phyloP scores from a whole-genome alignment of 2,113 vertebrate genomes.

The Galemys pyrenaicus region DNA sequence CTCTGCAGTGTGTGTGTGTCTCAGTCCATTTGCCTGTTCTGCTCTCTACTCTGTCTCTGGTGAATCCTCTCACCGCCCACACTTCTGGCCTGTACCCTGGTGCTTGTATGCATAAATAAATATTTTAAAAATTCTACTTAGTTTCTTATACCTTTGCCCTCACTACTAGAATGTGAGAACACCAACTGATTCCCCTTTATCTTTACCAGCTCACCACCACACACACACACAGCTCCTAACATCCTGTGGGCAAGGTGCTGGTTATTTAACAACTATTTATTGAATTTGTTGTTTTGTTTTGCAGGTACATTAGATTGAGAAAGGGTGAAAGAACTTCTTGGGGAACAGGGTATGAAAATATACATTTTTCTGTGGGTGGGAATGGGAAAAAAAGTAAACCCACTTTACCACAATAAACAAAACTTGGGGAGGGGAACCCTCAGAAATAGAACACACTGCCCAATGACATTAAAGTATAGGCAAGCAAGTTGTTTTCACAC shows the following conservation, averaged over 20 bases:
- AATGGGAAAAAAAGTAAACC: too few relatives aligned
- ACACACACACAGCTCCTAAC: not conserved
- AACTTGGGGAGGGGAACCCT: too few relatives aligned
- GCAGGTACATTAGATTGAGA: not conserved
- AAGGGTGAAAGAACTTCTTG: constrained; percentile 37
- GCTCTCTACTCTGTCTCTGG: too few relatives aligned
- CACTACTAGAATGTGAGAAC: not conserved
- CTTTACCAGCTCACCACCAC: not conserved
- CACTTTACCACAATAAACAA: too few relatives aligned
- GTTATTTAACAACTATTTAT: constrained; percentile 21
- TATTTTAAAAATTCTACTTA: not conserved
- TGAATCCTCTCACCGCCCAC: too few relatives aligned
- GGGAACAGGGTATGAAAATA: too few relatives aligned
- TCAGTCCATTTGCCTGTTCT: too few relatives aligned
- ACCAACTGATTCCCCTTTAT: not conserved
- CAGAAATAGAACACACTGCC: not conserved
- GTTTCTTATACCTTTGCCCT: not conserved
- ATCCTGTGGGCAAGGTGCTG: constrained; percentile 9
- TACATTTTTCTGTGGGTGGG: too few relatives aligned
- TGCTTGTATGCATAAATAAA: too few relatives aligned
- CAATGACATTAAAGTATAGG: not conserved
- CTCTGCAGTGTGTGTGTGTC: too few relatives aligned
- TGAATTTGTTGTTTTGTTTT: not conserved
- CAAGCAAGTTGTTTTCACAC: constrained; percentile 9
- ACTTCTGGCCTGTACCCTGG: too few relatives aligned